Base-by-base conservation (phyloP, 2,113 vertebrate genomes). In the Pseudolaguvia tuberculata region DNA sequence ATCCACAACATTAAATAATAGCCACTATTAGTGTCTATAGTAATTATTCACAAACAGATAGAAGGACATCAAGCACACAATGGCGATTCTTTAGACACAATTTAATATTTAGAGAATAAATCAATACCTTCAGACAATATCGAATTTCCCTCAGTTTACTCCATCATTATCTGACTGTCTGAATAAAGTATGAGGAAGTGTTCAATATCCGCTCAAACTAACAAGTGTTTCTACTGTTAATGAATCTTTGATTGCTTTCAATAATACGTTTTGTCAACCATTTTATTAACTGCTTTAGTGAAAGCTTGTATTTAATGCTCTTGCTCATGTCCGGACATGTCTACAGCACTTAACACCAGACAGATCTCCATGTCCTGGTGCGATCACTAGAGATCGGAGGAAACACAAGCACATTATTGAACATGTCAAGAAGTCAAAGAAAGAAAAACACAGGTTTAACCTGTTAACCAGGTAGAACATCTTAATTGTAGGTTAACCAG, bases 271-370 rank as follows among this genome's bases (percentile, higher is more conserved):
- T 21, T n/a, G 18, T 13, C 20, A 39, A 39, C 2, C 1, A 1
- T 59, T 59, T 18, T 0, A 27, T 57, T 27, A 29, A 29, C 39
- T 42, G 39, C 4, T 11, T 20, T 59, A 47, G 6, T 9, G 8
- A 20, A 10, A 9, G 5, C 1, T 4, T 42, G 5, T 9, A 42
- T 42, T 42, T 9, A 5, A 51, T 45, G 11, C 2, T 59, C 35
- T 23, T 23, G 17, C 2, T 23, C 65, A 59, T 69, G 73, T 7
- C 52, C 53, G n/a, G 63, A 50, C 73, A 58, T 65, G 72, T 29
- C 51, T 56, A 25, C 18, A 27, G 42, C 39, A 48, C 51, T 56
- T 52, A 61, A 55, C 50, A 63, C 58, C 42, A 7, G 27, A 50
- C 56, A 52, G 45, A 63, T 15, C 31, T 18, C 17, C 14, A 5